Base-by-base conservation (phyloP, 2,888 invertebrate species). In the Lomographa bimaculata region DNA sequence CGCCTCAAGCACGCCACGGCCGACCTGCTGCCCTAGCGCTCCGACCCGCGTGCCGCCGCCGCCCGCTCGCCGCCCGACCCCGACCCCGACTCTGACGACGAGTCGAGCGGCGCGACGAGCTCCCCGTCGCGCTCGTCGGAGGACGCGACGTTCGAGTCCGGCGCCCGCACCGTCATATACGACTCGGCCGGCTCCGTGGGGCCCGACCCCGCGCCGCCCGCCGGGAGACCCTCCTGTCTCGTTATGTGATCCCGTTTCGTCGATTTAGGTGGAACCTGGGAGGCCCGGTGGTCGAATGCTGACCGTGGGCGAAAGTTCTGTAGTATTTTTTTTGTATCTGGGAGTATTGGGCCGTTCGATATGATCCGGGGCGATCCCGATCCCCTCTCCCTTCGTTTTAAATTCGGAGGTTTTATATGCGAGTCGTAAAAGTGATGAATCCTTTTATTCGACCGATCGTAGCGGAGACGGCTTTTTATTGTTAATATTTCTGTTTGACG, bases 101-200 rank as follows among this genome's bases (percentile, higher is more conserved):
- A 28, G 5, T 17, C 27, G 3, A 7, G 29, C 9, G 6, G 7
- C 19, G 9, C 3, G 2, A 7, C 4, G 0, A 27, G 6, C 4
- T 5, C 10, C 2, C n/a, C 11, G 7, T 21, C 20, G 6, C 3
- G 12, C 20, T 14, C 21, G 18, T 27, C 28, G 0, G 28, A 28
- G 7, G 8, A 9, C 10, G 24, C 3, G 7, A 27, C 39, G 16
- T 14, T 8, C 7, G 34, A 28, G n/a, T 41, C 40, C 9, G 34
- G 10, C 9, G 29, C 27, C 5, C 27, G 34, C 2, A 41, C 74
- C 4, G 71, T 68, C 10, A 54, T 69, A 12, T 60, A 55, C 54
- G 66, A 56, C 28, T 53, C 65, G 3, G 7, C 30, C 2, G 20
- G 10, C 5, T 14, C 20, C 65, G 3, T 5, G 25, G 20, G 10